Base-by-base conservation (phyloP, 1,140 invertebrate species). In the Colletes latitarsis region DNA sequence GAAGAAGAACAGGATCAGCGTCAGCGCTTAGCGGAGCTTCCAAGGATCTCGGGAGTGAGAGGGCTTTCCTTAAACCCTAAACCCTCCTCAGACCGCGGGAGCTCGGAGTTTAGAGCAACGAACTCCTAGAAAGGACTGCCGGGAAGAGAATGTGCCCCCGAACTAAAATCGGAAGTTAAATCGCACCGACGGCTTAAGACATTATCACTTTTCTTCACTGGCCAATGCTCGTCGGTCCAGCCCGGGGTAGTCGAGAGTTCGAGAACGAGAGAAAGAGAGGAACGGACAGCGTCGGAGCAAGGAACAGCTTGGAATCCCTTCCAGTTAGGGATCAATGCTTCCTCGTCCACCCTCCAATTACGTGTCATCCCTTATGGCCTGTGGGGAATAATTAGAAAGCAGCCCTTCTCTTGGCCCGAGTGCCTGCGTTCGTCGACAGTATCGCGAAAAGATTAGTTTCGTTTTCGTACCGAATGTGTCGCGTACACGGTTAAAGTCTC, bases 361-460 rank as follows among this genome's bases (percentile, higher is more conserved):
- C 89, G 90, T 89, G 88, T 91, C 88, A 90, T 91, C 89, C 89
- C 89, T 92, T 89, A 91, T 89, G 89, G 89, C 85, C 92, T 91
- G 88, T 91, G 82, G 89, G 90, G 91, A 93, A 92, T 92, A 92
- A 93, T 92, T 92, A 93, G 90, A 92, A 91, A 91, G 90, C 91
- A 92, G 89, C 89, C 89, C 86, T 84, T 85, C 82, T 63, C 55
- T 46, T 49, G 52, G 60, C 10, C 68, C 62, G 77, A 63, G 64
- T 73, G 70, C 75, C 57, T 74, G 68, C 55, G 43, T 5, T 52
- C 57, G 41, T 55, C 39, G 69, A 82, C 71, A 2, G 53, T 81
- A 43, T 63, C 64, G 67, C 41, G 68, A 68, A 74, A 79, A 82
- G 71, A 64, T 71, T 80, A 67, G 58, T 63, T 85, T 82, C 60